Percentiles rank a stretch among this genome's conserved stretches.
These are phyloP conservation scores for Anas bahamensis DNA, from an alignment of 2,797 vertebrate species.

Conservation along the genomic window DNA sequence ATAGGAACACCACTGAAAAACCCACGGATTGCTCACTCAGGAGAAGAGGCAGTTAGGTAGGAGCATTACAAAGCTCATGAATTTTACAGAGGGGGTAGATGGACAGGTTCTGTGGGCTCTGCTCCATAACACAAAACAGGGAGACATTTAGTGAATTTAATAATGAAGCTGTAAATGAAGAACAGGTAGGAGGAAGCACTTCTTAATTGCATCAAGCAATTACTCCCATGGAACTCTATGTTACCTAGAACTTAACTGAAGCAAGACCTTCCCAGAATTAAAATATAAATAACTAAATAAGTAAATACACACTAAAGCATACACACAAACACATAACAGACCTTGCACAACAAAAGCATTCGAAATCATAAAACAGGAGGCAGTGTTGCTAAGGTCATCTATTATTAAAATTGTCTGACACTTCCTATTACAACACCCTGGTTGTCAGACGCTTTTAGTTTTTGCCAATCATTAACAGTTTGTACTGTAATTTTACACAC, in stretches of 20 bases:
- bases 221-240: not conserved
- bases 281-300: not conserved
- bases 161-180: not conserved
- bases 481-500: slow-evolving; percentile 39
- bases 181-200: not conserved
- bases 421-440: slow-evolving; percentile 11
- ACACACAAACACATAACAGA: not conserved
- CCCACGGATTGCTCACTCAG: not conserved
- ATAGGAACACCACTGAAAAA: not conserved
- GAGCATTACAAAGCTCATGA: slow-evolving; percentile 16
- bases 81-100: slow-evolving; percentile 11
- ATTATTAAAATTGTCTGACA: slow-evolving; percentile 54
- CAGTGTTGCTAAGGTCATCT: slow-evolving; percentile 13
- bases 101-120: not conserved
- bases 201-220: not conserved
- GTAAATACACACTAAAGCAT: not conserved
- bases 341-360: not conserved
- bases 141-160: not conserved
- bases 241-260: not conserved
- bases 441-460: slow-evolving; percentile 35
- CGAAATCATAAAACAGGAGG: slow-evolving; percentile 5
- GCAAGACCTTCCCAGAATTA: not conserved
- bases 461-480: slow-evolving; percentile 62
- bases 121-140: not conserved
- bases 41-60: not conserved